phyloP scores from a whole-genome alignment of 2,888 invertebrate species.

The Micropterix aruncella region DNA sequence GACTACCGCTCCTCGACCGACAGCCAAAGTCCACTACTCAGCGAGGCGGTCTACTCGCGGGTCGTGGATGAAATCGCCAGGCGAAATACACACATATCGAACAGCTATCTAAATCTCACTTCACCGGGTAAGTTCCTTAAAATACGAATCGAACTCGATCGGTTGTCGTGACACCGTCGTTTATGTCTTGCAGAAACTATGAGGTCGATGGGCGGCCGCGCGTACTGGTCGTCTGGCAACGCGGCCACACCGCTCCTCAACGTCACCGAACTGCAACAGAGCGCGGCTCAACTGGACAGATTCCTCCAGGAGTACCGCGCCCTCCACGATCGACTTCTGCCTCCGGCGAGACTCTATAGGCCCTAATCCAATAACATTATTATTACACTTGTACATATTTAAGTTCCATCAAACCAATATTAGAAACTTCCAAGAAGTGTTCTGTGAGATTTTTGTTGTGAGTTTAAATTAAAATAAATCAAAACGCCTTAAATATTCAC shows the following conservation, averaged over 20 bases:
- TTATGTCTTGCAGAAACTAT: constrained; percentile 44
- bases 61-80: constrained; percentile 52
- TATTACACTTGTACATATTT: no score
- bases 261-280: constrained; percentile 7
- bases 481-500: no score
- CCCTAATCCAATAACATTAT: no score
- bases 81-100: constrained; percentile 41
- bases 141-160: constrained; percentile 47
- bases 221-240: constrained; percentile 27
- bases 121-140: constrained; percentile 26
- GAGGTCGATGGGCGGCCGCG: constrained; percentile 26
- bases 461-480: no score
- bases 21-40: constrained; percentile 59
- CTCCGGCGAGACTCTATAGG: neutral
- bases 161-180: constrained; percentile 53
- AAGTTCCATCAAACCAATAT: no score
- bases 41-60: constrained; percentile 56
- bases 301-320: constrained; percentile 69
- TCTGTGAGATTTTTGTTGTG: no score
- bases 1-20: constrained; percentile 34
- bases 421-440: no score
- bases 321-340: constrained; percentile 54
- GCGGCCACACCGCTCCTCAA: constrained; percentile 24
- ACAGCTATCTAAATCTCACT: constrained; percentile 55
- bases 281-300: constrained; percentile 59